A percentile compares a stretch with the other conserved stretches of the same genome.
Conservation (phyloP, 2,888 invertebrate genomes). For the Trichogramma dendrolimi region DNA sequence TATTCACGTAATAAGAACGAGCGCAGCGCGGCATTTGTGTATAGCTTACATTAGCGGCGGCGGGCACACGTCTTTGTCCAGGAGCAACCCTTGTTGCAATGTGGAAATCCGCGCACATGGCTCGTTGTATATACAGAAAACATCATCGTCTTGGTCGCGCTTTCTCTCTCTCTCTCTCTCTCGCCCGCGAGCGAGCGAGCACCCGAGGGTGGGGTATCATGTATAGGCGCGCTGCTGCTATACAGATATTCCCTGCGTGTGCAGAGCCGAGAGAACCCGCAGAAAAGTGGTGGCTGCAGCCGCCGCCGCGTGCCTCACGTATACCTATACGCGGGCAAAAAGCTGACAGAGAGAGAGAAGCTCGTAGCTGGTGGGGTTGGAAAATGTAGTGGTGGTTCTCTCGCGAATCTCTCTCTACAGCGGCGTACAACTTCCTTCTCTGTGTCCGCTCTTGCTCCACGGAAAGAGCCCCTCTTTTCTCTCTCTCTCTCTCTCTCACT, state of each 20-base stretch:
- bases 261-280: neutral
- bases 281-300: conserved; percentile 12
- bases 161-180: no score
- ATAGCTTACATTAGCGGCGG: no score
- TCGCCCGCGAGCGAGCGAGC: no score
- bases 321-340: no score
- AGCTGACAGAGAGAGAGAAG: conserved; percentile 9
- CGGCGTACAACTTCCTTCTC: conserved; percentile 31
- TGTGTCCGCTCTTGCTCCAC: no score
- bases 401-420: conserved; percentile 21
- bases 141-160: no score
- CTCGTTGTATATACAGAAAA: no score
- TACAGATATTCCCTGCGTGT: neutral
- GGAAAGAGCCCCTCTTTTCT: conserved; percentile 21
- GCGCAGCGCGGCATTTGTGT: no score
- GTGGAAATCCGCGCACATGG: no score
- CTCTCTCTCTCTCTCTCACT: conserved; percentile 19
- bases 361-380: conserved; percentile 48
- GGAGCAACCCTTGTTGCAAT: no score
- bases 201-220: neutral
- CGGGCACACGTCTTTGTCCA: no score
- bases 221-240: neutral
- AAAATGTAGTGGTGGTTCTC: conserved; percentile 51
- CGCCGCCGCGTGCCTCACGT: neutral
- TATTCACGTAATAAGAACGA: no score